Evolutionary conservation across 2,797 vertebrate species (phyloP).

Genomic region (Lophotriccus pileatus): DNA sequence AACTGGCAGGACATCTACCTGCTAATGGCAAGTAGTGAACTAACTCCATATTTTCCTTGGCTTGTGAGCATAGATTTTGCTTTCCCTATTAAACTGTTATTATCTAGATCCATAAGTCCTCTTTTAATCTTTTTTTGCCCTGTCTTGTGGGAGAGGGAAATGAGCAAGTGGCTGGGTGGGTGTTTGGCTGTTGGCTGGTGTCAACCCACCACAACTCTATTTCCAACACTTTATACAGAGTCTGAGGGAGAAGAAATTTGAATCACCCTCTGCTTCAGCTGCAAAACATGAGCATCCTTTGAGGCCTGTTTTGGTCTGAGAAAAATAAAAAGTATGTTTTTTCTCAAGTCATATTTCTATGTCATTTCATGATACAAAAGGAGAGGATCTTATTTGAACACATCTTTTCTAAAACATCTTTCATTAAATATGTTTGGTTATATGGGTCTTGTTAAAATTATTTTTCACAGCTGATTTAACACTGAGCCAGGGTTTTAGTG

Average conservation of each 20-base stretch:
- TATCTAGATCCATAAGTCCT: neutral
- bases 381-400: neutral
- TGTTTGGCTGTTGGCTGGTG: neutral
- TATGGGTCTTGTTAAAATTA: neutral
- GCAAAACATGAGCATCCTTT: neutral
- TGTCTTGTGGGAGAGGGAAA: neutral
- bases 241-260: neutral
- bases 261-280: neutral
- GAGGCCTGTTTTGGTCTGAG: neutral
- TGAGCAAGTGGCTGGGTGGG: neutral
- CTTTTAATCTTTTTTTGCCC: neutral
- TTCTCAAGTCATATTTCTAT: neutral
- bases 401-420: neutral
- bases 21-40: neutral
- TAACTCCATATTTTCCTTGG: neutral
- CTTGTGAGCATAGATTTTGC: neutral
- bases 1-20: neutral
- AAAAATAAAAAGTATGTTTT: neutral
- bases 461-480: neutral
- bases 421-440: neutral
- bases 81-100: neutral
- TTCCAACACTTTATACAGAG: neutral
- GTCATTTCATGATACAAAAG: neutral
- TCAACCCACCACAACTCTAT: neutral
- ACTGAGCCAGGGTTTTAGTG: neutral